Base-by-base conservation (phyloP, 2,888 invertebrate species). In the Leucoptera coffeella region DNA sequence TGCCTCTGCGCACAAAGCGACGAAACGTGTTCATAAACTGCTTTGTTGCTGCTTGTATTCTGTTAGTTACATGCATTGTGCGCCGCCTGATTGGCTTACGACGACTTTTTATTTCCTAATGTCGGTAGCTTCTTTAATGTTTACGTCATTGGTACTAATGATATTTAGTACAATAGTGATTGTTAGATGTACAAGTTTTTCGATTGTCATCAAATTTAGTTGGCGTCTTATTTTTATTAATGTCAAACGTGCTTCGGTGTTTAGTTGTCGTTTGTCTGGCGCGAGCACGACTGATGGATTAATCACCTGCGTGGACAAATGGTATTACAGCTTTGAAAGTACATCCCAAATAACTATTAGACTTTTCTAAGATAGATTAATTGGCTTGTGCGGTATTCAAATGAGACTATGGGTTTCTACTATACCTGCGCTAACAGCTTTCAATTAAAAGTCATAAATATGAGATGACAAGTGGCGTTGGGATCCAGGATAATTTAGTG, bases 121-220 rank as follows among this genome's bases (percentile, higher is more conserved):
- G 54, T 53, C 50, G 50, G 43, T 44, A 14, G 29, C 27, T 25
- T 22, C n/a, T n/a, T n/a, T n/a, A n/a, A n/a, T n/a, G n/a, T n/a
- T n/a, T n/a, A 51, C 67, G 65, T 69, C 69, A 69, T 69, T 64
- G 56, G 54, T 56, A 59, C 59, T 69, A 69, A 69, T 67, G 67
- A 67, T 62, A 62, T 58, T 55, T 54, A 58, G 48, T 51, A 67
- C 64, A 64, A 65, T 64, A 50, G 50, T 52, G 45, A 67, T 41
- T 40, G 36, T 40, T 34, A 27, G 38, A 8, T 39, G 29, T 26
- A 31, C 32, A 33, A 42, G 46, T 54, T 58, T 53, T 49, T 44
- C n/a, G 37, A 53, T 40, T 54, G 67, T 67, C 67, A 67, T 65
- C 59, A 49, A 46, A 55, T 65, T 67, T 67, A 67, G 67, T 67